A percentile compares a stretch with the other conserved stretches of the same genome.
Evolutionary conservation across 1,140 invertebrate genomes (phyloP).

Genomic region (Muscidifurax raptorellus): DNA sequence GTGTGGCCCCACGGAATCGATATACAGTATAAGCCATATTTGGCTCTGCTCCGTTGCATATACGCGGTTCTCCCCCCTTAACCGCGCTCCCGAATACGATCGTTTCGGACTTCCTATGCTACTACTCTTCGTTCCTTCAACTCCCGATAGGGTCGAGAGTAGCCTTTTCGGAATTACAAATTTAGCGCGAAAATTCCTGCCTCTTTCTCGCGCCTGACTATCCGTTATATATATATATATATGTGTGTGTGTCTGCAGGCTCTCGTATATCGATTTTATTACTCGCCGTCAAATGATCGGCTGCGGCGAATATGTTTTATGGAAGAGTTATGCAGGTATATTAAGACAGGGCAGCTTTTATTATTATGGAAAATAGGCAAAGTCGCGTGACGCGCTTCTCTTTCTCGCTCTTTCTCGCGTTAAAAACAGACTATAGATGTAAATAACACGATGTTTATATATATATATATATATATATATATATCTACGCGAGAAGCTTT

Average conservation of each 20-base stretch:
- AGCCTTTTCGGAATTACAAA: constrained; percentile 40
- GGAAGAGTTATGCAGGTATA: constrained; percentile 26
- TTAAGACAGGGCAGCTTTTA: background rate
- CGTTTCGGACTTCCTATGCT: background rate
- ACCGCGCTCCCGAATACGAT: too few relatives aligned
- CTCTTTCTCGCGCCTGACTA: too few relatives aligned
- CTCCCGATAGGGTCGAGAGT: too few relatives aligned
- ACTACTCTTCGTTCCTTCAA: background rate
- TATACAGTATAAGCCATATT: background rate
- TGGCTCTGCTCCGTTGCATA: background rate
- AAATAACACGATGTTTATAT: background rate
- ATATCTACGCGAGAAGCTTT: too few relatives aligned
- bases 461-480: too few relatives aligned
- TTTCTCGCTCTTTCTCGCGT: too few relatives aligned
- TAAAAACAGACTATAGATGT: too few relatives aligned
- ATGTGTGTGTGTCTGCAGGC: too few relatives aligned
- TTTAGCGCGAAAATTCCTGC: constrained; percentile 4
- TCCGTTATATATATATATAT: too few relatives aligned
- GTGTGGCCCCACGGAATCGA: background rate
- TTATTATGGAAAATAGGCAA: background rate
- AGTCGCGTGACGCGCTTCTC: background rate
- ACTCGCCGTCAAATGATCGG: constrained; percentile 1
- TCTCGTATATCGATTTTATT: constrained; percentile 35
- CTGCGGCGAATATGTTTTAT: constrained; percentile 23
- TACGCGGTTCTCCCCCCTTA: too few relatives aligned